Evolutionary conservation across 2,888 invertebrate species (phyloP).

Genomic region (Noctua pronuba): DNA sequence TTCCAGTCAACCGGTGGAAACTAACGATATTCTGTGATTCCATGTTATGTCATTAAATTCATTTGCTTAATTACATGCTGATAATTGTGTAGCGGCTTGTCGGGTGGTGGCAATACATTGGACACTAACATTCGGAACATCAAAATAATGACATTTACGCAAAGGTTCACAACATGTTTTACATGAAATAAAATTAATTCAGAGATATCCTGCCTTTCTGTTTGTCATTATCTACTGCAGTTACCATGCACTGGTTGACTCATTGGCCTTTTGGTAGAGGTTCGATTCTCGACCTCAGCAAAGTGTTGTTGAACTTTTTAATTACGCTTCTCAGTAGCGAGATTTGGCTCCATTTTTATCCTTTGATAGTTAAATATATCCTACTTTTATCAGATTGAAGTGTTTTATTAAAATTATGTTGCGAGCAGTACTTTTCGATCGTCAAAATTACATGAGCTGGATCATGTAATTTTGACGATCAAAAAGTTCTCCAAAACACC

Average conservation of each 20-base stretch:
- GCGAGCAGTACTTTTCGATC: too few species aligned
- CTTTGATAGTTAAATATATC: not conserved
- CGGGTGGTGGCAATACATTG: not conserved
- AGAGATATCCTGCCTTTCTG: not conserved
- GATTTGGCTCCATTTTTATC: not conserved
- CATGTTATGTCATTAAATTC: slow-evolving; percentile 34
- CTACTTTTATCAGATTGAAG: not conserved
- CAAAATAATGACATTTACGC: not conserved
- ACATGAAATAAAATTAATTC: not conserved
- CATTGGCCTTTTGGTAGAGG: not conserved
- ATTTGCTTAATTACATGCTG: slow-evolving; percentile 33
- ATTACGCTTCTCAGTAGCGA: not conserved
- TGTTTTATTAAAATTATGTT: not conserved
- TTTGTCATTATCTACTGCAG: not conserved
- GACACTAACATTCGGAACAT: not conserved
- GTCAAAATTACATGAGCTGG: too few species aligned
- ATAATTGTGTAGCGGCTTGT: slow-evolving; percentile 18
- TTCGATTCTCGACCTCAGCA: not conserved
- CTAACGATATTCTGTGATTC: slow-evolving; percentile 33
- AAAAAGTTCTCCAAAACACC: not conserved
- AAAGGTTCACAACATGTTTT: not conserved
- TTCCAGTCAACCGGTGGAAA: slow-evolving; percentile 10
- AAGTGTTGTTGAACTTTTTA: not conserved
- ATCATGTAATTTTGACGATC: too few species aligned
- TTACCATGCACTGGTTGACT: not conserved